Base-by-base conservation (phyloP, 1,140 invertebrate genomes). In the Bombus picipes region DNA sequence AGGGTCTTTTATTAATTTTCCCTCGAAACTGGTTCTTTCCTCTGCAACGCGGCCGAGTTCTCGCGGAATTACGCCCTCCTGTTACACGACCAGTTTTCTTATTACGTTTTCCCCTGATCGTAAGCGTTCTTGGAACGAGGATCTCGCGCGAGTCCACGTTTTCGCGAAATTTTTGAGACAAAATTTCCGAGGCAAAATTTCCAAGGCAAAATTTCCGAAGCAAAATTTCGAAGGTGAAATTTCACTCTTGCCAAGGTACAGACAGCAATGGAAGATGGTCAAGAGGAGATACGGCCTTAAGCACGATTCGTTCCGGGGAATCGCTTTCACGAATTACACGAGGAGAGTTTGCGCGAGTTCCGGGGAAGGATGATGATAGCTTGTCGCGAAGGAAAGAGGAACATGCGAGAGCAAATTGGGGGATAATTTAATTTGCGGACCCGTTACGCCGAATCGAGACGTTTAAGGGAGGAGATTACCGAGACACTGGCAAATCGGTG, bases 1-100 rank as follows among this genome's bases (percentile, higher is more conserved):
- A 13, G 37, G n/a, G 28, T 68, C 65, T 41, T 77, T 78, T 78
- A 78, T 78, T 65, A 78, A 78, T 78, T 78, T 65, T 34, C 73
- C 75, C 28, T 41, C 8, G 18, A 32, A 62, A 78, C 59, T 43
- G 75, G 53, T 78, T 78, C 57, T 32, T 15, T 72, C 2, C 25
- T 39, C 37, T 28, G 12, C 32, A 32, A 18, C 28, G 18, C 32
- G n/a, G n/a, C n/a, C 43, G 43, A 34, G 12, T 62, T 62, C 75
- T 62, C 75, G 75, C 34, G 53, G 34, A 77, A 77, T 77, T 78
- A 10, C 57, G 9, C 57, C 75, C 53, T 28, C 59, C 34, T 47
- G 25, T 76, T n/a, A 5, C 34, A 25, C 37, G 39, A 12, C 41
- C 71, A 6, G 3, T n/a, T 74, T 74, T 74, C 74, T 22, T 37